Evolutionary conservation across 2,888 invertebrate genomes (phyloP).

Genomic region (Automeris io): DNA sequence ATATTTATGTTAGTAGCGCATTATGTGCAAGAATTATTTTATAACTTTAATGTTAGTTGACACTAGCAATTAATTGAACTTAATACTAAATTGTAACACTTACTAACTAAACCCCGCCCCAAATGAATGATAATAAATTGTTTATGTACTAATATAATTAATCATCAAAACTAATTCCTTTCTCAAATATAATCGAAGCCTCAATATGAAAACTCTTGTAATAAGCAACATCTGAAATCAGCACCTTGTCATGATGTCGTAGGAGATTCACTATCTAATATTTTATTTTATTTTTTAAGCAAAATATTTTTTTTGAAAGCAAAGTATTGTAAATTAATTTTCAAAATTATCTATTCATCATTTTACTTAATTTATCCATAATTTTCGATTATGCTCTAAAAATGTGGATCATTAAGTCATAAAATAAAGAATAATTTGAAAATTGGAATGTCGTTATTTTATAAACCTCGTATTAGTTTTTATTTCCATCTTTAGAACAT

Average conservation of each 20-base stretch:
- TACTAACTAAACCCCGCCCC: slow-evolving; percentile 41
- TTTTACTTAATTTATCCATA: not conserved
- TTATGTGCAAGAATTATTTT: slow-evolving; percentile 31
- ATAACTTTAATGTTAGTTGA: slow-evolving; percentile 22
- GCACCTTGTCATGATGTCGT: slow-evolving; percentile 32
- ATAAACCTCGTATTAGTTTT: not conserved
- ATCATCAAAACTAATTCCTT: slow-evolving; percentile 19
- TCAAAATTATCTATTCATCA: not conserved
- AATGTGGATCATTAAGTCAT: not conserved
- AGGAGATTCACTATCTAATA: slow-evolving; percentile 19
- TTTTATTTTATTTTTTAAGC: not conserved
- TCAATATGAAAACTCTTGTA: slow-evolving; percentile 33
- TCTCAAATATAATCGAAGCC: slow-evolving; percentile 29
- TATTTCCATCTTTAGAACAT: not conserved
- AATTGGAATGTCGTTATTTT: slow-evolving; percentile 6
- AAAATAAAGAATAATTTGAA: not conserved
- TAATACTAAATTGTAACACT: slow-evolving; percentile 51
- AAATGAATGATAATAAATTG: slow-evolving; percentile 29
- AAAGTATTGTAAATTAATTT: too few relatives aligned
- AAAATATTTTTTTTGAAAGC: too few relatives aligned
- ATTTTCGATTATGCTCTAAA: not conserved
- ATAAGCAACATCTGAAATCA: slow-evolving; percentile 26
- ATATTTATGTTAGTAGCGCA: slow-evolving; percentile 49
- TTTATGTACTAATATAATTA: slow-evolving; percentile 27
- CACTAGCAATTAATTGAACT: slow-evolving; percentile 23